A percentile compares a stretch with the other conserved stretches of the same genome.
Evolutionary conservation across 2,888 invertebrate species (phyloP).

Genomic region (Archips crataeganus): DNA sequence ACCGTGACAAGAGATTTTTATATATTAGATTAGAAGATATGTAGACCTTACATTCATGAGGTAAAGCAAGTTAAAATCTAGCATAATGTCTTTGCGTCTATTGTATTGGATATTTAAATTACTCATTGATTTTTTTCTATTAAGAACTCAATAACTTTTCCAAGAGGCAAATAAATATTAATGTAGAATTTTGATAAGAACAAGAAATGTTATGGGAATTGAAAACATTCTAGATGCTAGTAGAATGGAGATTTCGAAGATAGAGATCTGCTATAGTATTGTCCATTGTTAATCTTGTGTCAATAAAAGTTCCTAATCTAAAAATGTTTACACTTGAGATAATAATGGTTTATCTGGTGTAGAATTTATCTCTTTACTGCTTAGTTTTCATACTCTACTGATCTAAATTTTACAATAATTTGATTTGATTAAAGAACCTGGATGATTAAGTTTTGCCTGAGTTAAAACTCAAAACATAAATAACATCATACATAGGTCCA

Average conservation of each 20-base stretch:
- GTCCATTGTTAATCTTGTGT: slow-evolving; percentile 13
- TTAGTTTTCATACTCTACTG: neutral
- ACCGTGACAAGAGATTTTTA: too few relatives aligned
- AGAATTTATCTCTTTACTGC: slow-evolving; percentile 29
- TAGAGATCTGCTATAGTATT: neutral
- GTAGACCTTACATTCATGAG: too few relatives aligned
- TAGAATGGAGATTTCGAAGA: neutral
- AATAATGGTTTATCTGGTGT: slow-evolving; percentile 33
- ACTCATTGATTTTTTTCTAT: too few relatives aligned
- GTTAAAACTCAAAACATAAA: too few relatives aligned
- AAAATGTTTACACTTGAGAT: slow-evolving; percentile 17
- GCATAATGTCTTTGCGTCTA: too few relatives aligned
- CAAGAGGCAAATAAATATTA: neutral
- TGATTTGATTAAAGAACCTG: too few relatives aligned
- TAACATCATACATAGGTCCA: too few relatives aligned
- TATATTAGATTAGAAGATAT: too few relatives aligned
- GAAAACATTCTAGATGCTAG: neutral
- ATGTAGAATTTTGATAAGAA: neutral
- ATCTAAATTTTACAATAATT: slow-evolving; percentile 10
- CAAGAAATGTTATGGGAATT: neutral
- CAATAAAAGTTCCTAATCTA: slow-evolving; percentile 27
- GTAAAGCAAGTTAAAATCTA: too few relatives aligned
- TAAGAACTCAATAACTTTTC: neutral
- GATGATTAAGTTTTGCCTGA: too few relatives aligned
- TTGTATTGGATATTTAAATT: too few relatives aligned